Percentiles rank a stretch among this genome's conserved stretches.
Conservation (phyloP, 2,888 invertebrate species). For the Synanthedon formicaeformis region DNA sequence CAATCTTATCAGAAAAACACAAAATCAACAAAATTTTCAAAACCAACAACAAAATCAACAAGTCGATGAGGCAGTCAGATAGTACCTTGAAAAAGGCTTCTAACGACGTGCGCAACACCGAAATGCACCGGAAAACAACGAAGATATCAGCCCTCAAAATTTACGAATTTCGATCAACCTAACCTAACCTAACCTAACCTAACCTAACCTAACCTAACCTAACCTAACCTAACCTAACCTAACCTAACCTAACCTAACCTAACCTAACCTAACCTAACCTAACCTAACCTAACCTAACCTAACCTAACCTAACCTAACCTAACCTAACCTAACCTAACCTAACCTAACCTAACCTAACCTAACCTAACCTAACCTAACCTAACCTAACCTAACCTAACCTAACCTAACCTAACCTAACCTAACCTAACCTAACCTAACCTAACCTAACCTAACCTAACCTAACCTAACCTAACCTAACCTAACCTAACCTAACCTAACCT, state of each 20-base stretch:
- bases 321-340: conserved; percentile 13
- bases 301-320: conserved; percentile 13
- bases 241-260: conserved; percentile 10
- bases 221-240: too few species aligned
- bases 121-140: too few species aligned
- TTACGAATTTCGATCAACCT: too few species aligned
- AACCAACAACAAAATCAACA: too few species aligned
- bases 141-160: too few species aligned
- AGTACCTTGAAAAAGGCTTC: too few species aligned
- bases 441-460: conserved; percentile 1
- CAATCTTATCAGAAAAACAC: too few species aligned
- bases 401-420: conserved; percentile 6
- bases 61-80: too few species aligned
- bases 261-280: conserved; percentile 11
- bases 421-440: neutral
- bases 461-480: conserved; percentile 2
- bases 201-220: conserved; percentile 10
- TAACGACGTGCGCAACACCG: too few species aligned
- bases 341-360: conserved; percentile 12
- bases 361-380: conserved; percentile 9
- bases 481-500: conserved; percentile 1
- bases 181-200: conserved; percentile 11
- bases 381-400: conserved; percentile 9
- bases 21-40: too few species aligned
- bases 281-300: conserved; percentile 12